These are phyloP conservation scores for Thalassophryne amazonica DNA, from an alignment of 2,797 vertebrate species.

Conservation along the genomic window DNA sequence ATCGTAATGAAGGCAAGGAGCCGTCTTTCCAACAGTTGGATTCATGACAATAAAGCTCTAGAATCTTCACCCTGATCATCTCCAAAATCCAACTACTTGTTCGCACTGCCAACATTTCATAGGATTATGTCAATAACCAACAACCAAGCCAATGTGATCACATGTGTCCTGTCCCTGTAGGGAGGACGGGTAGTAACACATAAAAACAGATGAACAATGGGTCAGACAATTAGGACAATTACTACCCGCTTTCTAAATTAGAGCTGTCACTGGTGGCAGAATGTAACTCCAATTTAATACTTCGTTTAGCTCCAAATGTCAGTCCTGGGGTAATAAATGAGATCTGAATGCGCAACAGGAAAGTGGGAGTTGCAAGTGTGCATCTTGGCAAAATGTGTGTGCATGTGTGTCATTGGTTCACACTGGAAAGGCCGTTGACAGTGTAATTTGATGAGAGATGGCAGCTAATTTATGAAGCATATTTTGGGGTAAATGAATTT, in stretches of 20 bases:
- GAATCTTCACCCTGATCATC: too few relatives aligned
- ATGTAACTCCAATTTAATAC: slow-evolving; percentile 76
- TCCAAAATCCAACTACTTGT: too few relatives aligned
- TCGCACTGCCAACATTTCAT: too few relatives aligned
- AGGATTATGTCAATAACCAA: too few relatives aligned
- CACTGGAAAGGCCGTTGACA: slow-evolving; percentile 54
- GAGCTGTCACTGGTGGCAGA: slow-evolving; percentile 66
- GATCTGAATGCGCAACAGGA: slow-evolving; percentile 23
- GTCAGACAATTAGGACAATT: slow-evolving; percentile 73
- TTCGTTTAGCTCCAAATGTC: slow-evolving; percentile 71
- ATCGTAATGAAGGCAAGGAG: too few relatives aligned
- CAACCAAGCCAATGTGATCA: too few relatives aligned
- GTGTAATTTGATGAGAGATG: slow-evolving; percentile 75
- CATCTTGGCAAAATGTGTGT: background rate
- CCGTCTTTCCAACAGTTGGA: too few relatives aligned
- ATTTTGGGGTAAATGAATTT: slow-evolving; percentile 75
- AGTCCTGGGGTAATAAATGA: slow-evolving; percentile 55
- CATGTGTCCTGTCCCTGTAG: too few relatives aligned
- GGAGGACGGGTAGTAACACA: too few relatives aligned
- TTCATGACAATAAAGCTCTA: too few relatives aligned
- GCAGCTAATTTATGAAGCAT: slow-evolving; percentile 80
- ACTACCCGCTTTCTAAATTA: slow-evolving; percentile 65
- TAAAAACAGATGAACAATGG: slow-evolving; percentile 37
- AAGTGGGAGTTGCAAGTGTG: slow-evolving; percentile 26
- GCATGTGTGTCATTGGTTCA: slow-evolving; percentile 10